Evolutionary conservation across 1,140 invertebrate species (phyloP), one percentile per base, ranked within the genome.

Genomic region (Drosophila kikkawai): DNA sequence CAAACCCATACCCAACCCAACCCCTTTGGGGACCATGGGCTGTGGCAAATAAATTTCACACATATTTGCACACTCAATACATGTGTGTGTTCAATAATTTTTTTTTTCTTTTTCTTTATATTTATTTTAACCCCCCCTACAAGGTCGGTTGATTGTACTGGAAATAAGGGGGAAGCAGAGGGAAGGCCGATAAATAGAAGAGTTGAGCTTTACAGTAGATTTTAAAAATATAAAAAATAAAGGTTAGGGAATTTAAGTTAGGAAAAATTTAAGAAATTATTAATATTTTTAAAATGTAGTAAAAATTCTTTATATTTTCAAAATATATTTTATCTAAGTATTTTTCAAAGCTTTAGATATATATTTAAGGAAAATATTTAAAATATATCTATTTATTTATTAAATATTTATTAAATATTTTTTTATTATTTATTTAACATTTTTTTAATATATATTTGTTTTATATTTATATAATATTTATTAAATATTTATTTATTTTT

Each of bases 21-120:
- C 41, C 42, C 68, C 66, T 56, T 60, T 26, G 82, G 45, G 64
- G 48, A 55, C 34, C 56, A 34, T 32, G 39, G 50, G 55, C 48
- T 91, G 84, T 71, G 84, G 85, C 84, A 88, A 90, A 88, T 88
- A 90, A 88, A 88, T 88, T 88, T 88, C 75, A 88, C 84, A 90
- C 84, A 90, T 88, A 90, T 90, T 88, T 88, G 84, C 84, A 84
- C 84, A 80, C 71, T 76, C 75, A 67, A 37, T 34, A 5, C 39
- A 42, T 34, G 51, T 36, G 29, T 80, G 65, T 61, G 80, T 67
- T 82, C 83, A 80, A 87, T 87, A 87, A 80, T 69, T 82, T 80
- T 73, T 71, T 37, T 34, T n/a, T 22, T 34, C 37, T 12, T 12
- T 26, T 15, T 15, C 15, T 13, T 19, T 47, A 22, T 26, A 26